These are phyloP conservation scores for Leucopsar rothschildi DNA, from an alignment of 2,113 vertebrate species.

Conservation along the genomic window DNA sequence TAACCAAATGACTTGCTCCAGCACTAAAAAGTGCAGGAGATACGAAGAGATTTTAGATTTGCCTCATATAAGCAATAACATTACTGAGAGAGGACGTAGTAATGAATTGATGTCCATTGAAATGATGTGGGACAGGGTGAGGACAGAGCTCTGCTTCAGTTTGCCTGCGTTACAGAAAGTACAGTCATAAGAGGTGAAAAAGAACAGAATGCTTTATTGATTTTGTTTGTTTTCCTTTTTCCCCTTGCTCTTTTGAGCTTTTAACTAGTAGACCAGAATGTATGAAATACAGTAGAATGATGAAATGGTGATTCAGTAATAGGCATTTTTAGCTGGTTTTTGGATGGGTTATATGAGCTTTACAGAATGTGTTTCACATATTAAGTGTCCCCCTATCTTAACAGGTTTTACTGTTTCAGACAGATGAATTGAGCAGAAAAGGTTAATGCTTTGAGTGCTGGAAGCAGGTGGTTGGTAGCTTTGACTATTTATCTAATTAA, in stretches of 20 bases:
- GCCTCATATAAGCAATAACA: not conserved
- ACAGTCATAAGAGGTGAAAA: not conserved
- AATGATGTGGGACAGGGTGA: not conserved
- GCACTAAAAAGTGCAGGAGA: not conserved
- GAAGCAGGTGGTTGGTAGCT: slow-evolving; percentile 66
- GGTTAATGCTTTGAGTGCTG: slow-evolving; percentile 43
- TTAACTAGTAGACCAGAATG: not conserved
- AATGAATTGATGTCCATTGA: not conserved
- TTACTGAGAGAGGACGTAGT: not conserved
- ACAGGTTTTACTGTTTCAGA: slow-evolving; percentile 44
- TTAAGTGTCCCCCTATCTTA: not conserved
- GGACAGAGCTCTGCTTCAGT: not conserved
- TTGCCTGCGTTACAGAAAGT: not conserved
- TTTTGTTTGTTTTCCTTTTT: not conserved
- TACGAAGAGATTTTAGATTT: not conserved
- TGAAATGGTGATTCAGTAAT: not conserved
- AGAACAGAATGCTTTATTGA: not conserved
- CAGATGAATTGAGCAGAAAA: slow-evolving; percentile 46
- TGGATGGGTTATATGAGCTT: not conserved
- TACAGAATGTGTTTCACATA: slow-evolving; percentile 22
- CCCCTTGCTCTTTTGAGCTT: not conserved
- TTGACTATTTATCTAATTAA: slow-evolving; percentile 54
- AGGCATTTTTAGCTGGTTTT: not conserved
- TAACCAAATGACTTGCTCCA: not conserved
- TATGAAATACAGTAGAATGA: not conserved